These are phyloP conservation scores for Globodera rostochiensis DNA, from an alignment of 1,140 invertebrate species.

Conservation along the genomic window DNA sequence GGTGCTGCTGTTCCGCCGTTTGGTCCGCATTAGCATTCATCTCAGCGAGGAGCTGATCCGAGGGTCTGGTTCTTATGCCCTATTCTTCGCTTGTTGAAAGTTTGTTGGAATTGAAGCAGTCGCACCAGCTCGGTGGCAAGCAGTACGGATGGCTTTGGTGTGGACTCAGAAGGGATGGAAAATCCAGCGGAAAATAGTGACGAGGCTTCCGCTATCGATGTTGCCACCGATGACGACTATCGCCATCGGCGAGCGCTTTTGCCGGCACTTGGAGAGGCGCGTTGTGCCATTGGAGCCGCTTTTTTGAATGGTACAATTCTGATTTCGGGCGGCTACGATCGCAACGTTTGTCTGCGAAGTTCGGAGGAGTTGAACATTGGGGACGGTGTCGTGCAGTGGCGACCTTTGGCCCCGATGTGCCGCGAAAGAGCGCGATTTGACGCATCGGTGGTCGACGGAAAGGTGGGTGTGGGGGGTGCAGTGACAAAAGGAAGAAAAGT, in stretches of 20 bases:
- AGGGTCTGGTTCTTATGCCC: conserved; percentile 17
- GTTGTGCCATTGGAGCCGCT: conserved; percentile 77
- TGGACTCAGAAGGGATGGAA: conserved; percentile 3
- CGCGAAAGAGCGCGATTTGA: conserved; percentile 77
- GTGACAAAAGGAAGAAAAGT: not conserved
- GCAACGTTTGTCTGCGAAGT: conserved; percentile 78
- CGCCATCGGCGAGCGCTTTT: conserved; percentile 69
- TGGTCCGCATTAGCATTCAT: conserved; percentile 70
- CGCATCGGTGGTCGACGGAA: conserved; percentile 73
- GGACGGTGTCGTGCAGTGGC: conserved; percentile 73
- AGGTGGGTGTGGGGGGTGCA: conserved; percentile 37
- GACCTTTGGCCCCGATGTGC: conserved; percentile 73
- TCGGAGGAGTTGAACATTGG: conserved; percentile 77
- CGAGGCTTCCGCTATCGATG: not conserved
- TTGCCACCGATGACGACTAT: conserved; percentile 67
- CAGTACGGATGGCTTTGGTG: conserved; percentile 2
- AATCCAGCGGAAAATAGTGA: not conserved
- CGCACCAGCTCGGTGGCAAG: conserved; percentile 27
- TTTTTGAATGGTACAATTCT: conserved; percentile 74
- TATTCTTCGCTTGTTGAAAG: not conserved
- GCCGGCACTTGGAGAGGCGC: conserved; percentile 73
- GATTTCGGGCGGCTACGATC: conserved; percentile 82
- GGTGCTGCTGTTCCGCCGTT: conserved; percentile 72
- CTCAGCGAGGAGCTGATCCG: conserved; percentile 56
- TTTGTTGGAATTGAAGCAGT: conserved; percentile 25